Conservation (phyloP, 1,140 invertebrate genomes). For the Cherax destructor region DNA sequence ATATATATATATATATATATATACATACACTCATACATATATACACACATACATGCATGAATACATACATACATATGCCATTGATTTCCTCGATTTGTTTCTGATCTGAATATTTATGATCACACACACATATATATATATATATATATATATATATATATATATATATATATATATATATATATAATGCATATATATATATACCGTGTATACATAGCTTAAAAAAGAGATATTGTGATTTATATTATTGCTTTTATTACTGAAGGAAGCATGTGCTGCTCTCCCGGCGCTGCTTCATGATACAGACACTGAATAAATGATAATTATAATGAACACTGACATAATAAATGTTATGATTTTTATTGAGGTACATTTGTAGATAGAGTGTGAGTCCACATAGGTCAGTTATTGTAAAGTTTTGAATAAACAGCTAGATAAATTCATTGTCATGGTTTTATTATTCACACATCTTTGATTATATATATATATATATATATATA, state of each 20-base stretch:
- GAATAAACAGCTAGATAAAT: constrained; percentile 65
- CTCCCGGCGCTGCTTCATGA: not conserved
- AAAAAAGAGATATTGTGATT: not conserved
- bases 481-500: too few relatives aligned
- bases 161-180: constrained; percentile 17
- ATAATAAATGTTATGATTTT: constrained; percentile 64
- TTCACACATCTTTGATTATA: not conserved
- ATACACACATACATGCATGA: too few relatives aligned
- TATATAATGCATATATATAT: not conserved
- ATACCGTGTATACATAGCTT: not conserved
- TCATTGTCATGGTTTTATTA: not conserved
- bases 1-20: not conserved
- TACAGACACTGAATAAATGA: constrained; percentile 19
- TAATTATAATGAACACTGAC: constrained; percentile 54
- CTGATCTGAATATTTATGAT: not conserved
- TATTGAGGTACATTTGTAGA: constrained; percentile 66
- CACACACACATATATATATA: constrained; percentile 16
- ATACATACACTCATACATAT: too few relatives aligned
- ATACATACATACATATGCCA: too few relatives aligned
- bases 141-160: constrained; percentile 32
- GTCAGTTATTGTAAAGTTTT: constrained; percentile 68
- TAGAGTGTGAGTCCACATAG: constrained; percentile 66
- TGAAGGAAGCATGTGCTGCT: not conserved
- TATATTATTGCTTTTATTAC: not conserved
- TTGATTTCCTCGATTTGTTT: too few relatives aligned